Conservation (phyloP, 2,888 invertebrate genomes). For the Isotomurus palustris region DNA sequence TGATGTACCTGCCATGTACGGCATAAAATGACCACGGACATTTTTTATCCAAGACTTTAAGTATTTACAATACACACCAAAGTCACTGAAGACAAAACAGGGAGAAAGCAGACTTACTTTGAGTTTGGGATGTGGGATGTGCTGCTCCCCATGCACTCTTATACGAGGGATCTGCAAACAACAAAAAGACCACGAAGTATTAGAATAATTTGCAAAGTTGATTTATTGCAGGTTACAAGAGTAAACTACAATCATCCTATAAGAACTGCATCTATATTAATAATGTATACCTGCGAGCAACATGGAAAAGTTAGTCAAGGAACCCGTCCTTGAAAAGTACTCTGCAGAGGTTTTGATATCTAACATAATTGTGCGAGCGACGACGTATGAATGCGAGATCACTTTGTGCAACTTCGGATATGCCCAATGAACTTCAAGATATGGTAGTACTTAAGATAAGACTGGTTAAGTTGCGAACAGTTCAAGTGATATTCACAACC, state of each 20-base stretch:
- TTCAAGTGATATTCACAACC: no score
- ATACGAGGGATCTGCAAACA: slow-evolving; percentile 74
- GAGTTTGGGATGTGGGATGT: slow-evolving; percentile 69
- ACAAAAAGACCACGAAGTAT: slow-evolving; percentile 41
- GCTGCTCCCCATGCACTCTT: slow-evolving; percentile 75
- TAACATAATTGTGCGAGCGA: slow-evolving; percentile 59
- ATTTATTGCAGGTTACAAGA: no score
- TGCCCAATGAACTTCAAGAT: no score
- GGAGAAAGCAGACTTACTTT: slow-evolving; percentile 58
- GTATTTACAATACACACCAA: no score
- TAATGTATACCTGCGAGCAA: slow-evolving; percentile 77
- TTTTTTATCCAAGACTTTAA: no score
- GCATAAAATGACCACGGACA: no score
- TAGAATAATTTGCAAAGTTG: not conserved
- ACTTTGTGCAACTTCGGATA: not conserved
- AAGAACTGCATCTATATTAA: no score
- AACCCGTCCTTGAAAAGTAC: slow-evolving; percentile 78
- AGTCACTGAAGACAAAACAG: no score
- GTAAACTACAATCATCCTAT: no score
- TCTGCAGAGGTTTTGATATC: slow-evolving; percentile 89
- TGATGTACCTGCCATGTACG: no score
- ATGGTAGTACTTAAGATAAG: no score
- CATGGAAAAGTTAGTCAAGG: slow-evolving; percentile 92
- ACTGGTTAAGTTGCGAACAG: no score
- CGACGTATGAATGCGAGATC: not conserved